Evolutionary conservation across 1,140 invertebrate genomes (phyloP).

Genomic region (Limonius californicus): DNA sequence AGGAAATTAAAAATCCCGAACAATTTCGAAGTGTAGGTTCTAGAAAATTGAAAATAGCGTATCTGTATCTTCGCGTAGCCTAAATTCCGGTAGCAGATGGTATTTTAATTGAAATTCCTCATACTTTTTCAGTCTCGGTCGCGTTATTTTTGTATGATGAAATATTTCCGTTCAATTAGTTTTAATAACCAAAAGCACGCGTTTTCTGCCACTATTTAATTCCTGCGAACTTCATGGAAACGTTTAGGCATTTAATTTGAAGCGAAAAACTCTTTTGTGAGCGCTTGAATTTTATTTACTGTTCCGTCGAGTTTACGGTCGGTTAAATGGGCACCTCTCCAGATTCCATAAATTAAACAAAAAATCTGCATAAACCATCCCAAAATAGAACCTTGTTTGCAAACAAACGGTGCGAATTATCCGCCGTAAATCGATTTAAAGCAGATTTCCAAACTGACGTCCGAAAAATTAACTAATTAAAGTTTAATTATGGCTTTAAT

Average conservation of each 20-base stretch:
- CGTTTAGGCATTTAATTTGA: too few species aligned
- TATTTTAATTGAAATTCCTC: constrained; percentile 29
- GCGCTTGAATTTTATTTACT: too few species aligned
- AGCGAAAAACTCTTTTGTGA: too few species aligned
- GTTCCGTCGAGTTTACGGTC: too few species aligned
- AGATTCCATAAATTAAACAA: background rate
- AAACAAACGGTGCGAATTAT: too few species aligned
- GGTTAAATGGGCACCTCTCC: background rate
- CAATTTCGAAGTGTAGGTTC: constrained; percentile 1
- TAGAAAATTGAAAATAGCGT: constrained; percentile 2
- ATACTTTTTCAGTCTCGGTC: constrained; percentile 10
- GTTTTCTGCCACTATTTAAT: too few species aligned
- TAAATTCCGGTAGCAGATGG: constrained; percentile 22
- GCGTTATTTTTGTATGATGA: background rate
- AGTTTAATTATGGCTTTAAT: too few species aligned
- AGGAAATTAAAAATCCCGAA: constrained; percentile 10
- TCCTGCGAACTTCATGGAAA: too few species aligned
- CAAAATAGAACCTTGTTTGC: background rate
- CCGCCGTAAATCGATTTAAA: too few species aligned
- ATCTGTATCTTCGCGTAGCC: constrained; percentile 11
- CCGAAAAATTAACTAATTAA: too few species aligned
- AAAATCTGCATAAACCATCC: background rate
- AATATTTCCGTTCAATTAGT: background rate
- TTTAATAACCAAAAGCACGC: background rate
- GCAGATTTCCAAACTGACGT: too few species aligned